Base-by-base conservation (phyloP, 2,888 invertebrate species). In the Hirtodrosophila alboralis region DNA sequence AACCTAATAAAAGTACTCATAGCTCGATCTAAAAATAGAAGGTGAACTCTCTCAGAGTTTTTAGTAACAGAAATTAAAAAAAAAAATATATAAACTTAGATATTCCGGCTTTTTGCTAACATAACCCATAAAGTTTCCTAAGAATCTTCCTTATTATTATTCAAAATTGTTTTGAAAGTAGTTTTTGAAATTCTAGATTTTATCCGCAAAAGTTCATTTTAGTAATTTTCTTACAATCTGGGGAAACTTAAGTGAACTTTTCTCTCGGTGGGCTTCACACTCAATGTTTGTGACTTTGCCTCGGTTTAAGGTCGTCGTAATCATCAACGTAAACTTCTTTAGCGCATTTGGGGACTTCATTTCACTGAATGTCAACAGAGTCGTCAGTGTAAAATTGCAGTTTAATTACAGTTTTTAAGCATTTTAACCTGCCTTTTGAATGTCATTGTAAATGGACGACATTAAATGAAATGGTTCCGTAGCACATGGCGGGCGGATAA, bases 381-480 rank as follows among this genome's bases (percentile, higher is more conserved):
- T 64, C 64, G 54, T 64, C 68, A 43, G 60, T 60, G 56, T 51
- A 36, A 64, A 77, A 76, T 61, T 74, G 70, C 68, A 71, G 66
- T 76, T 75, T 76, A 75, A 75, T 75, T 75, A 74, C 77, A 59
- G 34, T 71, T 75, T 68, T 71, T 68, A 54, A 61, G 58, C 61
- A 64, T 57, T 67, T 76, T 62, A 60, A 74, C 53, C 60, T 71
- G 45, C 40, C 58, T 71, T n/a, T 74, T 68, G 59, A 75, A 64
- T 67, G 66, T 31, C 23, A 58, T 61, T 60, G 64, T 49, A 59
- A 76, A 64, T 63, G 73, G 40, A 48, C 23, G 40, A 28, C 65
- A 54, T 49, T 69, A 56, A 75, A 63, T 40, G 59, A 49, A 69
- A 73, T 75, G 62, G 62, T 59, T 53, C 49, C 38, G 12, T 28